A percentile compares a stretch with the other conserved stretches of the same genome.
Conservation (phyloP, 2,888 invertebrate species). For the Campoplex capitator region DNA sequence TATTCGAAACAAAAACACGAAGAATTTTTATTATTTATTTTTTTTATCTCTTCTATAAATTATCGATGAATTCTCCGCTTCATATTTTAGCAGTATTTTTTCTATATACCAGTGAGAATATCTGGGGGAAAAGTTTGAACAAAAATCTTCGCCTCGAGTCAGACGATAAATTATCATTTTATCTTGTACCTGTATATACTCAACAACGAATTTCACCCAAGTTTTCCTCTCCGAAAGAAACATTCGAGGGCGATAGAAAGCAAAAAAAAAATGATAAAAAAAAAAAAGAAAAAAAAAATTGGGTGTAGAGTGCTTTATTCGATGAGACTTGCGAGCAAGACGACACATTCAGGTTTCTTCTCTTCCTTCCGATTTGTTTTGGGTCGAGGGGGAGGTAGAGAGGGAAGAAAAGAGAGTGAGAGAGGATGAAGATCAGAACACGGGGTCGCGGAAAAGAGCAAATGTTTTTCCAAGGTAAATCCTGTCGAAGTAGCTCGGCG, state of each 20-base stretch:
- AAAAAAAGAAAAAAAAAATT: conserved; percentile 61
- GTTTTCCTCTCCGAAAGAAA: conserved; percentile 4
- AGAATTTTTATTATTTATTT: too few species aligned
- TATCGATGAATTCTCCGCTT: neutral
- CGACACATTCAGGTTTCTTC: conserved; percentile 45
- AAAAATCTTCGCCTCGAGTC: neutral
- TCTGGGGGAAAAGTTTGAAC: neutral
- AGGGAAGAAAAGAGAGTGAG: neutral
- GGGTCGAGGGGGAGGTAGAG: neutral
- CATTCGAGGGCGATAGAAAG: neutral
- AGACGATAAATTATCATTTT: conserved; percentile 5
- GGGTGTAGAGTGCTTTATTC: conserved; percentile 60
- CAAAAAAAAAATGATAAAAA: conserved; percentile 64
- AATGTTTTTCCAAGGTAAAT: conserved; percentile 67
- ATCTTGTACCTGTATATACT: conserved; percentile 9
- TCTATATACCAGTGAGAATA: neutral
- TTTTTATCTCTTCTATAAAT: neutral
- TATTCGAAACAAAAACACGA: neutral
- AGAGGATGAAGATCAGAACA: neutral
- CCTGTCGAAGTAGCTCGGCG: conserved; percentile 66
- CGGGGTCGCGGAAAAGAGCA: conserved; percentile 36
- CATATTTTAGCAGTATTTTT: neutral
- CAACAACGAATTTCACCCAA: conserved; percentile 38
- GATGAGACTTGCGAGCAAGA: conserved; percentile 61
- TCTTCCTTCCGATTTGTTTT: conserved; percentile 71